Conservation (phyloP, 2,797 vertebrate species). For the Tolypeutes matacus region DNA sequence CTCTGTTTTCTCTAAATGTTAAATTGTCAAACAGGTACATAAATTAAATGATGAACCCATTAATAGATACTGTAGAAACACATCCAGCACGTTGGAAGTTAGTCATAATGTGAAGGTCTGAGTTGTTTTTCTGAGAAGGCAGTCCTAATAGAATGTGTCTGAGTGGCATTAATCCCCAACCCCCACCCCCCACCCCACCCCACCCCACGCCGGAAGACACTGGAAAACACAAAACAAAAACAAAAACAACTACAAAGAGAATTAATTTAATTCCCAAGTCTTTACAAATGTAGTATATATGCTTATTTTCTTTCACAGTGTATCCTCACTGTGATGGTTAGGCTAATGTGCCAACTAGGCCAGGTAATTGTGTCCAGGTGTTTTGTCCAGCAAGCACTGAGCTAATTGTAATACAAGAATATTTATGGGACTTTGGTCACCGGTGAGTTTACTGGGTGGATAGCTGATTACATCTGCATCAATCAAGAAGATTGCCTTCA, state of each 20-base stretch:
- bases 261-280: background rate
- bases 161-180: background rate
- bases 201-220: too few species aligned
- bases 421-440: too few species aligned
- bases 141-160: background rate
- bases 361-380: too few species aligned
- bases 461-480: too few species aligned
- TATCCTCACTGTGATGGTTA: background rate
- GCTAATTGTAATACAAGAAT: too few species aligned
- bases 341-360: too few species aligned
- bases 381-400: too few species aligned
- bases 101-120: background rate
- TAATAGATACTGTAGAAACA: background rate
- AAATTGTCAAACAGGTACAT: background rate
- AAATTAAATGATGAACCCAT: background rate
- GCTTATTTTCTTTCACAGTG: background rate
- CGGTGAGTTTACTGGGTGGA: too few species aligned
- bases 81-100: background rate
- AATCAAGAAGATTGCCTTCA: too few species aligned
- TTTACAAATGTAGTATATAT: background rate
- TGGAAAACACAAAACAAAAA: too few species aligned
- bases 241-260: background rate
- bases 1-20: background rate
- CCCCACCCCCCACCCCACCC: too few species aligned
- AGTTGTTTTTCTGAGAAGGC: background rate